These are phyloP conservation scores for Kradibia gibbosae DNA, from an alignment of 1,140 invertebrate genomes.

Conservation along the genomic window DNA sequence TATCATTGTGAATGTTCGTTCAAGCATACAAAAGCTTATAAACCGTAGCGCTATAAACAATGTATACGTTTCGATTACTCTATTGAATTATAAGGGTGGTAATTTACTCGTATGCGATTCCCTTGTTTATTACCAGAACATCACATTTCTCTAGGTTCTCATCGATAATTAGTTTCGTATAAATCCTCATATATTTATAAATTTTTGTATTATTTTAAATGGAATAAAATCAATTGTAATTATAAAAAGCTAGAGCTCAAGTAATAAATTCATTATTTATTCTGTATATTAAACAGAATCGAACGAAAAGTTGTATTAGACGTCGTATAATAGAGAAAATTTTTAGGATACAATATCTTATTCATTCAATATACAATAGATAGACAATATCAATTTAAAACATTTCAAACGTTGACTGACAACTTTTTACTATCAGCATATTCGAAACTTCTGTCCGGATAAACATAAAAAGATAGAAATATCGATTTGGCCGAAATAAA, in stretches of 20 bases:
- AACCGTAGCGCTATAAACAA: neutral
- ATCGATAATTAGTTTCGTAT: neutral
- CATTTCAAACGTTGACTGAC: neutral
- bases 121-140: neutral
- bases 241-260: too few relatives aligned
- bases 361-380: too few relatives aligned
- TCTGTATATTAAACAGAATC: too few relatives aligned
- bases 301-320: too few relatives aligned
- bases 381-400: neutral
- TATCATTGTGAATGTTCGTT: neutral
- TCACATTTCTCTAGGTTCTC: neutral
- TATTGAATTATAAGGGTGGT: neutral
- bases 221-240: too few relatives aligned
- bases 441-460: neutral
- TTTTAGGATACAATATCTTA: too few relatives aligned
- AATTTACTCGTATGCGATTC: neutral
- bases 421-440: neutral
- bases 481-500: slow-evolving; percentile 18
- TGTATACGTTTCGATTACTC: neutral
- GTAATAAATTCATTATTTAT: too few relatives aligned
- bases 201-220: too few relatives aligned
- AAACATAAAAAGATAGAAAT: slow-evolving; percentile 4
- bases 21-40: neutral
- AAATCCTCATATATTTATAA: too few relatives aligned
- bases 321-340: too few relatives aligned